Conservation (phyloP, 2,888 invertebrate genomes). For the Candidula unifasciata region DNA sequence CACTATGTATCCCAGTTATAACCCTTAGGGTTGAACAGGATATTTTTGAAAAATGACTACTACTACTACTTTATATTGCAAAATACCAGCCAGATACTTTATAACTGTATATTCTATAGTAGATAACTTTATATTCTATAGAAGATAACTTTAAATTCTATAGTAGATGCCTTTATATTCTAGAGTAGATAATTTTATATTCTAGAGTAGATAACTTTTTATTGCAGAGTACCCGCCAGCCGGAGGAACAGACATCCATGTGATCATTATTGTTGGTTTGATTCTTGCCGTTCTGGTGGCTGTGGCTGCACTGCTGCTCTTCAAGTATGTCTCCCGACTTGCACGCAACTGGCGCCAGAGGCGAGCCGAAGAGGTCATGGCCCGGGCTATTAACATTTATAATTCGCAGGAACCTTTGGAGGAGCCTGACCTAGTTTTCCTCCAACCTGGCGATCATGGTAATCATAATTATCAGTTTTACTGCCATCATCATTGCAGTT, state of each 20-base stretch:
- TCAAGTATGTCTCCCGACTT: conserved; percentile 44
- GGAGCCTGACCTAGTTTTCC: conserved; percentile 51
- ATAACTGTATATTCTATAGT: no score
- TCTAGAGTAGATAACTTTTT: neutral
- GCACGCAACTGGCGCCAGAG: conserved; percentile 37
- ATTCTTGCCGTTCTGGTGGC: conserved; percentile 40
- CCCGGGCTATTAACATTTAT: conserved; percentile 52
- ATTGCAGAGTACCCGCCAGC: conserved; percentile 41
- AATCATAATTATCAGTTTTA: neutral
- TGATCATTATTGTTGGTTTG: conserved; percentile 46
- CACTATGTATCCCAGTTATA: no score
- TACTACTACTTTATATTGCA: no score
- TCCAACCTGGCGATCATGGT: conserved; percentile 41
- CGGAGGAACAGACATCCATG: conserved; percentile 35
- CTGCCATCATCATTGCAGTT: no score
- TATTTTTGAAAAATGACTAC: no score
- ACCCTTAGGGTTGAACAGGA: no score
- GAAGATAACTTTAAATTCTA: no score
- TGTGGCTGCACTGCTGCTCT: conserved; percentile 39
- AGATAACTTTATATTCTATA: no score
- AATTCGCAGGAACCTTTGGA: conserved; percentile 51
- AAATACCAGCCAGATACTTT: no score
- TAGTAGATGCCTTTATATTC: no score
- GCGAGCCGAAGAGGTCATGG: conserved; percentile 47
- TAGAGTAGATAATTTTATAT: no score